Evolutionary conservation across 2,113 vertebrate species (phyloP), one percentile per base, ranked within the genome.

Genomic region (Nettapus auritus): DNA sequence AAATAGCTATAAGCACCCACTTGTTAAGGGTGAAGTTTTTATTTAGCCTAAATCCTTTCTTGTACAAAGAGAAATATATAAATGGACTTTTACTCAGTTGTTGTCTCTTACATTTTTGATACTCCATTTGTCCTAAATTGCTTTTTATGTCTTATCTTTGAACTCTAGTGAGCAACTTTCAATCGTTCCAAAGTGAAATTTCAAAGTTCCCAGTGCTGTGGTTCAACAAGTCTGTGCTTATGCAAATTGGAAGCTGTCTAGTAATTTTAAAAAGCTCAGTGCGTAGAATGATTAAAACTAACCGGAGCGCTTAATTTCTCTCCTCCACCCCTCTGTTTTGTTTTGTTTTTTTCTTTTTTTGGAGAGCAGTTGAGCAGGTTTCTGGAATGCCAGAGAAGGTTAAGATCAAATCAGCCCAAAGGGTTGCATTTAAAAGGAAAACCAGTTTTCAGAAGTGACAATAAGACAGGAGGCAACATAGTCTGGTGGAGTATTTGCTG

Each of bases 231-330:
- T 42, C 77, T 90, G 55, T 90, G 76, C 78, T 96, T 93, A 96
- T 95, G 90, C 87, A 92, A 94, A 96, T 82, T 80, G 83, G 82
- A 95, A 95, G 81, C 91, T 93, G 85, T 88, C 89, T 93, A 92
- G 89, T 96, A 95, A 96, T 93, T 89, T 94, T 82, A 82, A 94
- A 96, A 95, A 86, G 77, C 80, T 96, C 67, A 40, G 82, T 96
- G 92, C 1, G 3, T 88, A 48, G 70, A 93, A 83, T 95, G 91
- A 95, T 96, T 97, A 96, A 96, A 97, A 97, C 91, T 97, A 97
- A 97, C 96, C 96, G 95, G 93, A 96, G 94, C 40, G 15, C 92
- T 97, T 97, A 97, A 96, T 97, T 96, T 96, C 88, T 92, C 91
- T 93, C 75, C 93, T 97, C 92, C 80, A 68, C 79, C 83, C 57